Evolutionary conservation across 2,113 vertebrate genomes (phyloP), one percentile per base, ranked within the genome.

Genomic region (Etheostoma cragini): DNA sequence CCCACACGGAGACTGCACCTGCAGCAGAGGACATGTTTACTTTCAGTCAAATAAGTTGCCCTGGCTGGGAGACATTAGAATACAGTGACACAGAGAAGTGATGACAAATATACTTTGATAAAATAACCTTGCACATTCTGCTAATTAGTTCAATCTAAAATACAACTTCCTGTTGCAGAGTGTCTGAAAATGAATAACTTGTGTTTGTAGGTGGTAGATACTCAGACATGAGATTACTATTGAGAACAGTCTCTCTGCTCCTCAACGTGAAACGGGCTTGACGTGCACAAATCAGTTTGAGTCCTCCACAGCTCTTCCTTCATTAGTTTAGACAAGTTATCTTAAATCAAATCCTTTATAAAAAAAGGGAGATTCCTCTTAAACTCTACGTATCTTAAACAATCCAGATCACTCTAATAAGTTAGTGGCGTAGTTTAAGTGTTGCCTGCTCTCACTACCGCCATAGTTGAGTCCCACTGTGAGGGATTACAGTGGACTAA

Each of bases 1-100:
- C 54, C 64, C 74, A 56, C 57, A 87, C n/a, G 63, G 61, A 2
- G 85, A 71, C 42, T 86, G 84, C 11, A 73, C 61, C 91, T 91
- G 66, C n/a, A 67, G 54, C n/a, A 80, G 21, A 87, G 24, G 26
- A 80, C 53, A 61, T 1, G 11, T 62, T 17, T 1, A 66, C 3
- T 71, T 13, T 10, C 17, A 19, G 30, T 38, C 1, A 26, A 24
- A 19, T 17, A 3, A 8, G 6, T 42, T 42, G 8, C 10, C 38
- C 38, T 42, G 38, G 38, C 38, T 42, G 0, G 10, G 38, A 72
- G 12, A 61, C 16, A 64, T 64, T 17, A 10, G 22, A 52, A 46
- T n/a, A 26, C 15, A 33, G 45, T 24, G n/a, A 47, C 38, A 33
- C 3, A 72, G 24, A 26, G 46, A 54, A 42, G 35, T 8, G 0